Percentiles rank a stretch among this genome's conserved stretches.
These are phyloP conservation scores for Empidonax traillii DNA, from an alignment of 2,113 vertebrate species.

Conservation along the genomic window DNA sequence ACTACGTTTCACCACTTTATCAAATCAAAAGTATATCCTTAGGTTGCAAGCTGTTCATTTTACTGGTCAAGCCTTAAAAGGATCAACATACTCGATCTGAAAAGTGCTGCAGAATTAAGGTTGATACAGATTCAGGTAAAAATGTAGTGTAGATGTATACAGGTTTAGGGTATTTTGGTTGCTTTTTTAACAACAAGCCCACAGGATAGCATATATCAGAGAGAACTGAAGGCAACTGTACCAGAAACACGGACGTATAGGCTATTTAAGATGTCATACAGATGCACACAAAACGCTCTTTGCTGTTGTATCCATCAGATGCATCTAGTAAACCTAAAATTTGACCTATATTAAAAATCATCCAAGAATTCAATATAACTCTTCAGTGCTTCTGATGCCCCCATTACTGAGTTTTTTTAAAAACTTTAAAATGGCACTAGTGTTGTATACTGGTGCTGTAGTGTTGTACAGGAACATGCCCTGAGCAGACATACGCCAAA, in stretches of 20 bases:
- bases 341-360: slow-evolving; percentile 25
- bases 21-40: background rate
- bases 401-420: background rate
- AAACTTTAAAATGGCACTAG: background rate
- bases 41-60: background rate
- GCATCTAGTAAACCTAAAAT: background rate
- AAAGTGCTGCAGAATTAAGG: background rate
- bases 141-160: background rate
- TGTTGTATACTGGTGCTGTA: background rate
- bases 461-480: background rate
- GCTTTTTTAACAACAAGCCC: background rate
- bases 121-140: background rate
- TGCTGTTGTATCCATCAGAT: background rate
- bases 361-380: background rate
- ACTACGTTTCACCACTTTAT: background rate
- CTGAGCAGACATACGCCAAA: background rate
- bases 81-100: background rate
- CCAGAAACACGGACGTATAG: background rate
- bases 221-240: background rate
- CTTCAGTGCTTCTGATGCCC: background rate
- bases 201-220: background rate
- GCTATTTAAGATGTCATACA: background rate
- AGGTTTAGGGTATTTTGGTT: background rate
- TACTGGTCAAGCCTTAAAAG: background rate
- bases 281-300: background rate